Evolutionary conservation across 1,140 invertebrate species (phyloP), one percentile per base, ranked within the genome.

Genomic region (Sarcophaga bullata): DNA sequence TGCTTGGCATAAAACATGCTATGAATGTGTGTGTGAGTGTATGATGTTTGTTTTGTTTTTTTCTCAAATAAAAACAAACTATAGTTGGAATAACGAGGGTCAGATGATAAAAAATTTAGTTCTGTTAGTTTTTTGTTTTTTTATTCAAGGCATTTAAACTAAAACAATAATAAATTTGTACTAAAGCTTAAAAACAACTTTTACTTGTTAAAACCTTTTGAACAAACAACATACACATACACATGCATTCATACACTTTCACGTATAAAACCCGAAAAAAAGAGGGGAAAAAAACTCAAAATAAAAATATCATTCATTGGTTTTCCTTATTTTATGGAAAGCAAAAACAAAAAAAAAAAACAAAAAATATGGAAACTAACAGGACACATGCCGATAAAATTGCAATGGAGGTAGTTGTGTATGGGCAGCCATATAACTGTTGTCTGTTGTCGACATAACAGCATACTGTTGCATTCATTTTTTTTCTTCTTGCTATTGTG

Each of bases 131-230:
- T 37, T 37, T 37, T 37, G 1, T 37, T 37, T 37, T 37, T 37
- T 37, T 37, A 2, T 4, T 37, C 25, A 37, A 37, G 25, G 25
- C 25, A 37, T 37, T 37, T 37, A 37, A 68, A 68, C 62, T 68
- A 68, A 68, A 68, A 68, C n/a, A 25, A 9, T 19, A 68, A 68
- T 19, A 68, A 68, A 68, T 25, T 68, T 68, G 17, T 68, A 68
- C 62, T 68, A 68, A 68, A 68, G 62, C 62, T 68, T 68, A 68
- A 68, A n/a, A 68, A 68, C 62, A 19, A n/a, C 62, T 58, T 58
- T 58, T 58, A 58, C 54, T 58, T 13, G 25, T 37, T 37, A 37
- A 37, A 37, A 37, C 25, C 25, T 37, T 37, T 37, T 1, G 1
- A 7, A 15, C 15, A 58, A 58, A 58, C 3, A 6, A 58, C 0